These are phyloP conservation scores for Desmodus rotundus DNA, from an alignment of 2,113 vertebrate species.

Conservation along the genomic window DNA sequence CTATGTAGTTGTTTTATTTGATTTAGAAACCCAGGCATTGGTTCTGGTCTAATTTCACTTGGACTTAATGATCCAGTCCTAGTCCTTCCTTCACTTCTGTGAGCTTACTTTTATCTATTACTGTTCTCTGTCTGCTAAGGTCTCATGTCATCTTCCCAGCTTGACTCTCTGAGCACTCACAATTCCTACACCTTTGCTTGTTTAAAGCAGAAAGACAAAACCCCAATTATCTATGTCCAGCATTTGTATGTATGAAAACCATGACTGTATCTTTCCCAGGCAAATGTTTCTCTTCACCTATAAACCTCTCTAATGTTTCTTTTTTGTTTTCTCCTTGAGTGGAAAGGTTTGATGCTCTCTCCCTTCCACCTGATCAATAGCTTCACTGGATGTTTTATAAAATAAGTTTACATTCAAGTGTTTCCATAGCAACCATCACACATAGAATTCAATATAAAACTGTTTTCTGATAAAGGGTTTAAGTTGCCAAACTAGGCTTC, in stretches of 20 bases:
- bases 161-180: not conserved
- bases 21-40: not conserved
- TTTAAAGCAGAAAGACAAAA: constrained; percentile 17
- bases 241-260: constrained; percentile 19
- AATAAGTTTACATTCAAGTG: constrained; percentile 31
- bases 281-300: not conserved
- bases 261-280: not conserved
- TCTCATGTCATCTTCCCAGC: not conserved
- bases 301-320: not conserved
- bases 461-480: constrained; percentile 37
- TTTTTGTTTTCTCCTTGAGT: constrained; percentile 9
- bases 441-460: constrained; percentile 39
- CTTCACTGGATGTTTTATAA: not conserved
- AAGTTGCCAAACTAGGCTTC: not conserved
- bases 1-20: not conserved
- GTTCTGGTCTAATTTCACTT: constrained; percentile 43
- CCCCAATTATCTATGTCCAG: not conserved
- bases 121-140: not conserved
- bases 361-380: constrained; percentile 35
- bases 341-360: constrained; percentile 25
- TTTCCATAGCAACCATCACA: constrained; percentile 53
- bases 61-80: constrained; percentile 40
- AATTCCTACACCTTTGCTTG: not conserved
- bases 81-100: constrained; percentile 21
- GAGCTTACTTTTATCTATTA: constrained; percentile 24